Base-by-base conservation (phyloP, 2,888 invertebrate species). In the Lottia scabra region DNA sequence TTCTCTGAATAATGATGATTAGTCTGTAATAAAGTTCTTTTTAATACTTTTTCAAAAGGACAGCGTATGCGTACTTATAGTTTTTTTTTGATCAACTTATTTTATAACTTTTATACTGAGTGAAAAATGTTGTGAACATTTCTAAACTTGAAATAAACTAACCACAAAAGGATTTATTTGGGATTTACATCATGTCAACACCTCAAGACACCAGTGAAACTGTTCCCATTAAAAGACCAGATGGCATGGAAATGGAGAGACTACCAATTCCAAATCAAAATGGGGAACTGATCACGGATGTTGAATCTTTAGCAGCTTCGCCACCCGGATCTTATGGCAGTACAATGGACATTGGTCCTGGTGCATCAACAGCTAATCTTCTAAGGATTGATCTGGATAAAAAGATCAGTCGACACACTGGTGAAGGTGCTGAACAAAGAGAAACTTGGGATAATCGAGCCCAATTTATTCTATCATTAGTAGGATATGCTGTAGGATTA, bases 401-500 rank as follows among this genome's bases (percentile, higher is more conserved):
- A 71, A 80, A 80, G 68, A 73, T 84, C n/a, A 80, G 76, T 69
- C 75, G 84, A 15, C 85, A 85, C 71, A 85, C 85, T 4, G 77
- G 71, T 23, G 63, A 65, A 56, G 74, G 74, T 2, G 82, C 81
- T 0, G 83, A 83, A 63, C 83, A 84, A 69, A 68, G 85, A 43
- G 85, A 82, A 13, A 81, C 83, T 0, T 85, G 85, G 85, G 83
- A 83, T 67, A 85, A 80, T 71, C 68, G 83, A 38, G 82, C 81
- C 0, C 82, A 85, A 69, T 85, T 85, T 74, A 69, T 84, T 26
- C 74, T 85, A 23, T 84, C 84, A 2, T 74, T 85, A 68, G 77
- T 84, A 62, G 85, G 85, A 16, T 85, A 84, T 73, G 85, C 85
- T 43, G 85, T 85, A 2, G 85, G 85, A 0, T 80, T 85, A 12